Evolutionary conservation across 2,113 vertebrate species (phyloP).

Genomic region (Bungarus multicinctus): DNA sequence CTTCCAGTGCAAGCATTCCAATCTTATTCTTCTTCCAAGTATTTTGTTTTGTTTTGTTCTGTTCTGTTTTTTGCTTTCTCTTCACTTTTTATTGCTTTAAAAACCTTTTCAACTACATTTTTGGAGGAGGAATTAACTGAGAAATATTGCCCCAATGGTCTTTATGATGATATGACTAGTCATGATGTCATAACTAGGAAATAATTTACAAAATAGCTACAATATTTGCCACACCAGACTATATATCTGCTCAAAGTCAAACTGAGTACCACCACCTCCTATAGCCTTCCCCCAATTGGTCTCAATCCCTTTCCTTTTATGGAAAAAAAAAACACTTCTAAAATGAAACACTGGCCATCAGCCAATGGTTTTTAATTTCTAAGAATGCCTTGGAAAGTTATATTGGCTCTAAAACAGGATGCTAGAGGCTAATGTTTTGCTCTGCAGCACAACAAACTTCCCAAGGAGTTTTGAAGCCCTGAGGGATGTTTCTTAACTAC

Average conservation of each 20-base stretch:
- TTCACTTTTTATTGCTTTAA: neutral
- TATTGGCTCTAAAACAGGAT: neutral
- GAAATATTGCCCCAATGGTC: neutral
- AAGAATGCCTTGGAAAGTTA: neutral
- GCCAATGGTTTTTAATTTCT: neutral
- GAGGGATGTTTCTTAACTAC: neutral
- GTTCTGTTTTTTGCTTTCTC: neutral
- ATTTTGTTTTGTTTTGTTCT: neutral
- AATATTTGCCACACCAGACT: neutral
- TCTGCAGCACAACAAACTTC: neutral
- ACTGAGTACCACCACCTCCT: neutral
- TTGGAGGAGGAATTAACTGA: neutral
- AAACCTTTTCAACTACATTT: neutral
- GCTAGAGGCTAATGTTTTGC: neutral
- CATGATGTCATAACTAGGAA: neutral
- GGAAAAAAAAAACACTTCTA: neutral
- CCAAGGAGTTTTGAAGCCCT: neutral
- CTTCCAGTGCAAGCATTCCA: neutral
- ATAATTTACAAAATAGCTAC: neutral
- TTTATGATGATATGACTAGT: neutral
- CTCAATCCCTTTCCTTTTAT: neutral
- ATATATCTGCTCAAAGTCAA: neutral
- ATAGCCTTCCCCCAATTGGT: neutral
- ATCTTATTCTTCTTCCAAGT: neutral
- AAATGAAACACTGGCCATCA: neutral